Percentiles rank a stretch among this genome's conserved stretches.
phyloP scores from a whole-genome alignment of 2,888 invertebrate species.

The Agrochola circellaris region DNA sequence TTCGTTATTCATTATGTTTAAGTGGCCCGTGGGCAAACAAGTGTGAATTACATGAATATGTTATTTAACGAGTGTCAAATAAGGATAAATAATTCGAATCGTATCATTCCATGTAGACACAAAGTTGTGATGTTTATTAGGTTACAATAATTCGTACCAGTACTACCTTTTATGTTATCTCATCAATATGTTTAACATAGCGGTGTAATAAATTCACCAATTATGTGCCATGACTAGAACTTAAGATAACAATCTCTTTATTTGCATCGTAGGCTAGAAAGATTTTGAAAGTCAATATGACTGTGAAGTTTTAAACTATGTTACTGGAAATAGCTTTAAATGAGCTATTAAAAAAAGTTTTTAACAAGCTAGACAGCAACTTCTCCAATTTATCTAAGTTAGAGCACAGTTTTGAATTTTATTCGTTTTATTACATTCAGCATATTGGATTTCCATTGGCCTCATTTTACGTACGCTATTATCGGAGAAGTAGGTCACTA shows the following conservation, averaged over 20 bases:
- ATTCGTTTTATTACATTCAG: slow-evolving; percentile 44
- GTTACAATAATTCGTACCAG: slow-evolving; percentile 9
- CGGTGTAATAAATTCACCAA: slow-evolving; percentile 33
- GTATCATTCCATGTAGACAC: neutral
- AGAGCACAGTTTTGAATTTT: slow-evolving; percentile 35
- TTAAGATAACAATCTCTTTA: neutral
- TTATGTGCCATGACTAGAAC: slow-evolving; percentile 24
- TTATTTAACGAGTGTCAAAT: slow-evolving; percentile 6
- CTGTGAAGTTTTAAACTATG: slow-evolving; percentile 10
- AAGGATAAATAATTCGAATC: slow-evolving; percentile 15
- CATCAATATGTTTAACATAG: slow-evolving; percentile 12
- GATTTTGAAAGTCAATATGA: slow-evolving; percentile 12
- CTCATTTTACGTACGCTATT: slow-evolving; percentile 50
- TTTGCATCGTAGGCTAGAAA: slow-evolving; percentile 4
- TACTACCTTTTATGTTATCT: slow-evolving; percentile 6
- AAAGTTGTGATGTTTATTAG: neutral
- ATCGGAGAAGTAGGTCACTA: slow-evolving; percentile 57
- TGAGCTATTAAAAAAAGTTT: slow-evolving; percentile 49
- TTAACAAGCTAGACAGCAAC: slow-evolving; percentile 44
- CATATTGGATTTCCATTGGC: slow-evolving; percentile 61
- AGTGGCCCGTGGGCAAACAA: slow-evolving; percentile 10
- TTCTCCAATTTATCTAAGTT: slow-evolving; percentile 56
- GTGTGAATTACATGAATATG: slow-evolving; percentile 26
- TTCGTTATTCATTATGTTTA: slow-evolving; percentile 38
- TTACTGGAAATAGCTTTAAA: slow-evolving; percentile 27